Base-by-base conservation (phyloP, 2,113 vertebrate species). In the Ammodytes marinus region DNA sequence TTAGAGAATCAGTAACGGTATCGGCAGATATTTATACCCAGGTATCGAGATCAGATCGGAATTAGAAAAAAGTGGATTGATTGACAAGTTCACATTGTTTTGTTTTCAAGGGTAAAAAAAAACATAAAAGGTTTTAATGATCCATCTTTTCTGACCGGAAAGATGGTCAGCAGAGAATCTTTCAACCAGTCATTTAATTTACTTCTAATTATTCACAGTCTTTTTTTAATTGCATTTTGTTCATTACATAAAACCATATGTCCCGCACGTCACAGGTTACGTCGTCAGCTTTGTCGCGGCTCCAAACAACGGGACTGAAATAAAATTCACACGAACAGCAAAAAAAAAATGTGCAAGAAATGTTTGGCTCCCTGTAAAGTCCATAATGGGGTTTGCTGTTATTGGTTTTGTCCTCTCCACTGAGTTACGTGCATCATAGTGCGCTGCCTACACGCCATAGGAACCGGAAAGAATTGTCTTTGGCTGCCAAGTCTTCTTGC, bases 401-500 rank as follows among this genome's bases (percentile, higher is more conserved):
- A 64, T 84, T 74, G 64, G 59, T 85, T 86, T 84, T 86, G 27
- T 27, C 27, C 27, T 69, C 68, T 47, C 5, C 17, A 40, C 74
- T 79, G 55, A 79, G 87, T 82, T 40, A 81, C n/a, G n/a, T 8
- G 40, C 69, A 19, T 54, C 76, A 27, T 55, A 61, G 79, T 47
- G 47, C 13, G 79, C 86, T 70, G 50, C 65, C 60, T 75, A 66
- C 75, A 53, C 80, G 1, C 73, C 70, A 13, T 75, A 74, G 70
- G 71, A 86, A 77, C 27, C 5, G 45, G 82, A 49, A 80, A 52
- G 68, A 77, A 68, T 53, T 80, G 77, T 64, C 81, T 46, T 60
- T 35, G 47, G 68, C 79, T 89, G 89, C 88, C 82, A 89, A 84
- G 67, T 71, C 65, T 19, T 88, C 78, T 74, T 79, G 78, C 83